phyloP scores from a whole-genome alignment of 2,888 invertebrate species.

The Spisula subtruncata region DNA sequence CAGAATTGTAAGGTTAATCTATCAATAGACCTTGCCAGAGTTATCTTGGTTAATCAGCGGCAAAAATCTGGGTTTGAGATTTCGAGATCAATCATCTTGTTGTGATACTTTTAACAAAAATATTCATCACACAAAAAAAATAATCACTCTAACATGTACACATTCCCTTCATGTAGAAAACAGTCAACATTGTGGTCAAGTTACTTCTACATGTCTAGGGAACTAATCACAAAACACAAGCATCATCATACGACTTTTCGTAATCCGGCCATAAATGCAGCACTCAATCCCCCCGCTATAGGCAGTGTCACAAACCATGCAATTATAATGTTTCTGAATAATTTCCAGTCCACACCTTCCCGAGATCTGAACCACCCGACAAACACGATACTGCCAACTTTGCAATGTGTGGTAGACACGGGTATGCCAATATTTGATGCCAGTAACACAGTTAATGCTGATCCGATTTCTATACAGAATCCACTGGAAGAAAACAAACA shows the following conservation, averaged over 20 bases:
- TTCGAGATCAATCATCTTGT: background rate
- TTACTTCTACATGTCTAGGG: background rate
- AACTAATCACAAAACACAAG: background rate
- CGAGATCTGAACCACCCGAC: slow-evolving; percentile 91
- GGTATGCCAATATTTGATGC: slow-evolving; percentile 99
- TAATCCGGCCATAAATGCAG: slow-evolving; percentile 92
- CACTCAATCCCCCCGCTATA: slow-evolving; percentile 94
- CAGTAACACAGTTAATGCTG: slow-evolving; percentile 97
- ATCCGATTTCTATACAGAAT: slow-evolving; percentile 98
- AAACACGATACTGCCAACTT: slow-evolving; percentile 99
- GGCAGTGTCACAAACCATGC: slow-evolving; percentile 99
- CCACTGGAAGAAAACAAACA: slow-evolving; percentile 90
- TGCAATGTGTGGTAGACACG: slow-evolving; percentile 99
- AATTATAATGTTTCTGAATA: slow-evolving; percentile 95
- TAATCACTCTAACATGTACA: background rate
- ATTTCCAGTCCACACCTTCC: slow-evolving; percentile 88
- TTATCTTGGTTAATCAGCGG: too few relatives aligned
- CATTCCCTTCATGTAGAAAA: background rate
- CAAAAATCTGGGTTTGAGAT: background rate
- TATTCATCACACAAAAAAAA: background rate
- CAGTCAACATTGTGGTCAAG: background rate
- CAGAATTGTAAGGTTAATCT: too few relatives aligned
- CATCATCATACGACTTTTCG: slow-evolving; percentile 55
- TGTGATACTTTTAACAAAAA: background rate
- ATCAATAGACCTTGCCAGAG: too few relatives aligned